Evolutionary conservation across 1,140 invertebrate genomes (phyloP).

Genomic region (Cydia fagiglandana): DNA sequence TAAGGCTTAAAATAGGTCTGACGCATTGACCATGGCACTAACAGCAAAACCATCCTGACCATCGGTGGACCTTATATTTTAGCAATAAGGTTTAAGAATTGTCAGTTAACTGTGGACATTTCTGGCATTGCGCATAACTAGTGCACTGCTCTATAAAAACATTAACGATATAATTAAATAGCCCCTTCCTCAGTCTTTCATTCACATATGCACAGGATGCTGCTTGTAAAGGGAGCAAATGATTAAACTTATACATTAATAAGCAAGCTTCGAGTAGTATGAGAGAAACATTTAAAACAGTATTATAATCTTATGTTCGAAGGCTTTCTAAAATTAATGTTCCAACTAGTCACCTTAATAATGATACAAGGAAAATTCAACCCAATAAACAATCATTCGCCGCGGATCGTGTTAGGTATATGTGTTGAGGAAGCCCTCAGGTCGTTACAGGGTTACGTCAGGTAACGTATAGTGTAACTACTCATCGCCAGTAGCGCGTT

Average conservation of each 20-base stretch:
- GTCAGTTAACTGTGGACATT: background rate
- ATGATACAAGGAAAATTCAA: conserved; percentile 1
- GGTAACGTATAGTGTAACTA: no score
- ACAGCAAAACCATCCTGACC: background rate
- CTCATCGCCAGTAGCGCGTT: background rate
- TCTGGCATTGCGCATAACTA: background rate
- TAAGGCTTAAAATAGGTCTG: background rate
- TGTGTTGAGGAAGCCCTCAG: background rate
- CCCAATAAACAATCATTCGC: background rate
- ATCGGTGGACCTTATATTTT: background rate
- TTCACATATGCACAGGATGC: conserved; percentile 8
- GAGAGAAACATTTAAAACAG: background rate
- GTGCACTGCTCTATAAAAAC: background rate
- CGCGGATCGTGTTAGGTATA: background rate
- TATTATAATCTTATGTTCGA: no score
- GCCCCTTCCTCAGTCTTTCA: conserved; percentile 12
- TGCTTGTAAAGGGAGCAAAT: background rate
- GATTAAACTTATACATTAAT: background rate
- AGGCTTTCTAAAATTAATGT: no score
- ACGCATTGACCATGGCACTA: background rate
- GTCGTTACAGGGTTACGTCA: background rate
- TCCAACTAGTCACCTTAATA: background rate
- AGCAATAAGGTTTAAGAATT: background rate
- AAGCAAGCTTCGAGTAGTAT: background rate
- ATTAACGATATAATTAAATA: conserved; percentile 17